Percentiles rank a stretch among this genome's conserved stretches.
Evolutionary conservation across 1,140 invertebrate genomes (phyloP).

Genomic region (Temnothorax curvispinosus): DNA sequence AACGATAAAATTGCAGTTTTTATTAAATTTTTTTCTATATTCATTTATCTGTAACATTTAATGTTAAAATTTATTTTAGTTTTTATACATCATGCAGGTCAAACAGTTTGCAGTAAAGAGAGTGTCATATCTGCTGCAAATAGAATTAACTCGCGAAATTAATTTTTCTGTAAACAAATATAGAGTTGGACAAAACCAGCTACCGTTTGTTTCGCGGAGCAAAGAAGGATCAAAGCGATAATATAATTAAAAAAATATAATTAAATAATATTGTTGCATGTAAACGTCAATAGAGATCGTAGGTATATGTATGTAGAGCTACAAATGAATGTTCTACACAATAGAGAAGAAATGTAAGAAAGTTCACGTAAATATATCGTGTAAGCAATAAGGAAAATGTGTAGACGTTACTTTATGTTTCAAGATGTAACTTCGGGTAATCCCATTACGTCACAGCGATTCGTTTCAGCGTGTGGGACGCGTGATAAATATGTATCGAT

Average conservation of each 20-base stretch:
- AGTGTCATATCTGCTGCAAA: not conserved
- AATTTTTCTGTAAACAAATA: not conserved
- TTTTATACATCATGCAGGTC: not conserved
- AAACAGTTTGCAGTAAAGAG: not conserved
- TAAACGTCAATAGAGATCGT: not conserved
- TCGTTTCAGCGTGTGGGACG: not conserved
- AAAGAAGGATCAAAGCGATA: not conserved
- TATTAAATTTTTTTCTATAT: not conserved
- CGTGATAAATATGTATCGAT: conserved; percentile 46
- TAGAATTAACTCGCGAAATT: not conserved
- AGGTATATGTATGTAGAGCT: not conserved
- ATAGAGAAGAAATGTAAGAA: not conserved
- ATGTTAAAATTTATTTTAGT: not conserved
- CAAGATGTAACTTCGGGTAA: not conserved
- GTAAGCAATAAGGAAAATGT: not conserved
- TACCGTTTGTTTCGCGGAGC: not conserved
- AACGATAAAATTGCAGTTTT: not conserved
- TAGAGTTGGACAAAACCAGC: not conserved
- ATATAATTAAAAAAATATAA: not conserved
- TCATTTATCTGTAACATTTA: not conserved
- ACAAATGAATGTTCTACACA: not conserved
- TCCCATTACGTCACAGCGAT: conserved; percentile 7
- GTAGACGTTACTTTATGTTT: not conserved
- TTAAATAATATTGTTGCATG: not conserved
- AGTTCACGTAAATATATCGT: not conserved